A percentile compares a stretch with the other conserved stretches of the same genome.
Conservation (phyloP, 2,888 invertebrate species). For the Chrysomela aeneicollis region DNA sequence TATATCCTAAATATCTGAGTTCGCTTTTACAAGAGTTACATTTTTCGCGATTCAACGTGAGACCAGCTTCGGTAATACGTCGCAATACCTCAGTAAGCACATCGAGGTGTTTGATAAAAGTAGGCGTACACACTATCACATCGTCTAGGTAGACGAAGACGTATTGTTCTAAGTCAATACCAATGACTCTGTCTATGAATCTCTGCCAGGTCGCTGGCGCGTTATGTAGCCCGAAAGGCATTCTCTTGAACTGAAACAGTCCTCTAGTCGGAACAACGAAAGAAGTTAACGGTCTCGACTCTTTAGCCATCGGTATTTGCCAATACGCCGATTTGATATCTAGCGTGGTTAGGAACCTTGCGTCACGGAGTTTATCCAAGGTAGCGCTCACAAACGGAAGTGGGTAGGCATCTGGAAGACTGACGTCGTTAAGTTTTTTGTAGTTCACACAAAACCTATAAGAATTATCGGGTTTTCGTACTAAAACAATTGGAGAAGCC, state of each 20-base stretch:
- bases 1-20: constrained; percentile 23
- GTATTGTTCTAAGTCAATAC: constrained; percentile 39
- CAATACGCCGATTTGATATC: constrained; percentile 17
- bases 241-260: constrained; percentile 43
- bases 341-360: constrained; percentile 1
- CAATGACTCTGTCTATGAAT: constrained; percentile 40
- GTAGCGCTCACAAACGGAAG: constrained; percentile 6
- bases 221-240: constrained; percentile 46
- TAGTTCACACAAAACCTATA: constrained; percentile 21
- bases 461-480: constrained; percentile 19
- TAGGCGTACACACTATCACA: constrained; percentile 37
- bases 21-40: no score
- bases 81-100: constrained; percentile 38
- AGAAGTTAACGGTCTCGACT: constrained; percentile 41
- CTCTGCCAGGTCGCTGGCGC: constrained; percentile 46
- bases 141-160: constrained; percentile 45
- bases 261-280: constrained; percentile 47
- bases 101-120: constrained; percentile 34
- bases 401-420: no score
- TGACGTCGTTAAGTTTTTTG: no score
- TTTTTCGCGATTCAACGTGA: constrained; percentile 36
- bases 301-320: constrained; percentile 27
- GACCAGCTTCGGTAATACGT: constrained; percentile 35
- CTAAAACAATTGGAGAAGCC: no score
- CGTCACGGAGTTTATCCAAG: constrained; percentile 21